Evolutionary conservation across 2,113 vertebrate genomes (phyloP).

Genomic region (Psilopsiagon aurifrons): DNA sequence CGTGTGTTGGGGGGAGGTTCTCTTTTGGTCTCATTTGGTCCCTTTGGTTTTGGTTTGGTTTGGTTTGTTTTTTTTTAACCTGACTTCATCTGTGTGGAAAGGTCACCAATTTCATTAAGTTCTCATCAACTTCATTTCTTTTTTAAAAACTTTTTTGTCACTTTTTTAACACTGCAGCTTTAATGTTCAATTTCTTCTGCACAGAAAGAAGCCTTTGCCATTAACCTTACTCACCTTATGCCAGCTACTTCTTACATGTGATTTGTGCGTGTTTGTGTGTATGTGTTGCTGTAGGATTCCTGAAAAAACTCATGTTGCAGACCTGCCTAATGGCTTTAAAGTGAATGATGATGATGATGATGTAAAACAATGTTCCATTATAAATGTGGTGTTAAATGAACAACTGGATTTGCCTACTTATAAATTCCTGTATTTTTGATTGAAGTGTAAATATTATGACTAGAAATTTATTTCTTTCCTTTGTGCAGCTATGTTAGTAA

Average conservation of each 20-base stretch:
- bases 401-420: background rate
- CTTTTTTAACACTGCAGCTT: slow-evolving; percentile 30
- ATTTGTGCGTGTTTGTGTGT: slow-evolving; percentile 42
- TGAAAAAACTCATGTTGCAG: slow-evolving; percentile 11
- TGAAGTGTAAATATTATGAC: slow-evolving; percentile 25
- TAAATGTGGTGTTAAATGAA: background rate
- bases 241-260: slow-evolving; percentile 47
- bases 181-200: slow-evolving; percentile 52
- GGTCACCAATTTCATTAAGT: slow-evolving; percentile 53
- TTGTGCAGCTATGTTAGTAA: background rate
- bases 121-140: slow-evolving; percentile 42
- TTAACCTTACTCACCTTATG: slow-evolving; percentile 54
- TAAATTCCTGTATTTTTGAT: background rate
- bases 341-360: background rate
- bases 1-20: slow-evolving; percentile 38
- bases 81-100: slow-evolving; percentile 50
- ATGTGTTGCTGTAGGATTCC: slow-evolving; percentile 4
- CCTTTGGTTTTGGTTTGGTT: slow-evolving; percentile 50
- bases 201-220: slow-evolving; percentile 52
- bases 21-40: slow-evolving; percentile 60
- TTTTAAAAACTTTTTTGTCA: slow-evolving; percentile 27
- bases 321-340: background rate
- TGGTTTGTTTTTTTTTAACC: background rate
- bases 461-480: slow-evolving; percentile 25
- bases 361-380: background rate